A percentile compares a stretch with the other conserved stretches of the same genome.
Conservation (phyloP, 2,113 vertebrate genomes). For the Cariama cristata region DNA sequence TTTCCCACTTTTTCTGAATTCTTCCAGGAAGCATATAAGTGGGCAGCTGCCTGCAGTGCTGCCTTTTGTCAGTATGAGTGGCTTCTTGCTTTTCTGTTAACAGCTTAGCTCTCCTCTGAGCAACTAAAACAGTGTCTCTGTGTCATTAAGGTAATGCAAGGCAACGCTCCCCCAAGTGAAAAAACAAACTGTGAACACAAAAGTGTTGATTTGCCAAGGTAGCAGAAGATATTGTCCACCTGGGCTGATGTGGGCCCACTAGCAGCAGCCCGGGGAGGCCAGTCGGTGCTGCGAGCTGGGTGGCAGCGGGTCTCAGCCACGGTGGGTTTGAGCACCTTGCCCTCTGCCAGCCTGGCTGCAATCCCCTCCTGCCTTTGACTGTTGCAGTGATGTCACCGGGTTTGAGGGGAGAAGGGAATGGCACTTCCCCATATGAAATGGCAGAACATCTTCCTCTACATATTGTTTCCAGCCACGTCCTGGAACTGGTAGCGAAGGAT, state of each 20-base stretch:
- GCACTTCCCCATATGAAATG: not conserved
- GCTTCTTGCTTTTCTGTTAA: not conserved
- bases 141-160: not conserved
- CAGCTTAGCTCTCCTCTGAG: not conserved
- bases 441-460: not conserved
- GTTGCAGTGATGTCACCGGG: no score
- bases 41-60: not conserved
- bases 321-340: not conserved
- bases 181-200: not conserved
- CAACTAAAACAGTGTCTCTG: not conserved
- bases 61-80: not conserved
- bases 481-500: not conserved
- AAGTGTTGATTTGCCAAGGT: not conserved
- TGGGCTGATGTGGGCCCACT: not conserved
- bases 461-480: not conserved
- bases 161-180: not conserved
- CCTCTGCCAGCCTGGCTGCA: not conserved
- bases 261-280: not conserved
- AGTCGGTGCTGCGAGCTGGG: not conserved
- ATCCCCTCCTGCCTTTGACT: not conserved
- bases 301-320: not conserved
- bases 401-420: not conserved
- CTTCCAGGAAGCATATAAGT: not conserved
- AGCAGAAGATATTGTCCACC: not conserved
- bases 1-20: not conserved